Percentiles rank a stretch among this genome's conserved stretches.
phyloP scores from a whole-genome alignment of 2,113 vertebrate genomes.

The Hippocampus mohnikei region DNA sequence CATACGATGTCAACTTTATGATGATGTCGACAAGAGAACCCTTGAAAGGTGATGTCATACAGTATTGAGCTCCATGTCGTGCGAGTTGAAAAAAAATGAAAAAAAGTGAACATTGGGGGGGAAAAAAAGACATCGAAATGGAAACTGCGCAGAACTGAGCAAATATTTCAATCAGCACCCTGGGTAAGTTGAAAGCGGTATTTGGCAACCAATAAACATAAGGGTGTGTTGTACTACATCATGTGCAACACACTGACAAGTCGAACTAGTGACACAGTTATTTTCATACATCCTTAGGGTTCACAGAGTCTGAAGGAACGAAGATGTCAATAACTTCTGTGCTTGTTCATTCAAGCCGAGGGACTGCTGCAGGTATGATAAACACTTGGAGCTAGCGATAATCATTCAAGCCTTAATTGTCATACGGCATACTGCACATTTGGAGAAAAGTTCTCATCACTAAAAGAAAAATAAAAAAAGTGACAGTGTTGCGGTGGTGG shows the following conservation, averaged over 20 bases:
- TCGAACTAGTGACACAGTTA: background rate
- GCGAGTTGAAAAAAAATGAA: background rate
- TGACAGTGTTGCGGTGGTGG: background rate
- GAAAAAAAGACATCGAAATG: background rate
- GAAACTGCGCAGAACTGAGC: background rate
- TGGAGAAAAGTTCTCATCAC: background rate
- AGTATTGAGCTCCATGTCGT: background rate
- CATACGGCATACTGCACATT: background rate
- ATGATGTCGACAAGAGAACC: background rate
- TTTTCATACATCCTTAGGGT: background rate
- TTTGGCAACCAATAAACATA: background rate
- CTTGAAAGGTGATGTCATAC: constrained; percentile 2
- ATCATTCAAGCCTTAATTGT: background rate
- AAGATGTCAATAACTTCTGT: constrained; percentile 1
- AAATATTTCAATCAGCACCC: background rate
- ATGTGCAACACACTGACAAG: background rate
- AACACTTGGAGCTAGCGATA: background rate
- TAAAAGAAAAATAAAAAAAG: background rate
- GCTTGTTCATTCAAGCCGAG: constrained; percentile 1
- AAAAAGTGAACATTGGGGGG: too few relatives aligned
- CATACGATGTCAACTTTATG: constrained; percentile 1
- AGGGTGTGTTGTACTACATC: background rate
- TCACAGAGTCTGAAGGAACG: background rate
- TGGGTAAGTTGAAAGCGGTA: background rate
- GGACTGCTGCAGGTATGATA: background rate